A percentile compares a stretch with the other conserved stretches of the same genome.
phyloP scores from a whole-genome alignment of 2,888 invertebrate species.

The Bugulina stolonifera region DNA sequence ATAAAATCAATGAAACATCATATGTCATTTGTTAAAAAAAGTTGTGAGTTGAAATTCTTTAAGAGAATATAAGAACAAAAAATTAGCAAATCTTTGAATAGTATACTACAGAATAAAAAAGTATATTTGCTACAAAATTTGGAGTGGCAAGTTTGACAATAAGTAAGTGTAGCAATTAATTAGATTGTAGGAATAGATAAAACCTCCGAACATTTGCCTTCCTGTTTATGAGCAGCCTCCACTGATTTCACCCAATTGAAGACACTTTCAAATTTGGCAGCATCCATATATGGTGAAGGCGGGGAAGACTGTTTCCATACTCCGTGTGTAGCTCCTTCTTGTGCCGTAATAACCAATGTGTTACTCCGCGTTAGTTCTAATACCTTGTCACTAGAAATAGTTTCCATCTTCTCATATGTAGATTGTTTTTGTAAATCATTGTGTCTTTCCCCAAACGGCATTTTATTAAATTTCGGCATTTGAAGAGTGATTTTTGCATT shows the following conservation, averaged over 20 bases:
- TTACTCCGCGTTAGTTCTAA: not conserved
- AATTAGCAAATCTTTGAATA: too few species aligned
- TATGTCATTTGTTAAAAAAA: too few species aligned
- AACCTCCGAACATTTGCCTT: slow-evolving; percentile 21
- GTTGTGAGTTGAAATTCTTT: too few species aligned
- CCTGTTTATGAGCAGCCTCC: not conserved
- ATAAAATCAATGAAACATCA: too few species aligned
- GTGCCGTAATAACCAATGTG: not conserved
- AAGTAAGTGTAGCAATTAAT: too few species aligned
- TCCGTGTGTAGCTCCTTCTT: not conserved
- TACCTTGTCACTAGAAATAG: not conserved
- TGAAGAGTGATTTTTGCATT: not conserved
- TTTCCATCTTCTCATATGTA: not conserved
- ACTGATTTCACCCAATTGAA: slow-evolving; percentile 12
- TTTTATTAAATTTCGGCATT: not conserved
- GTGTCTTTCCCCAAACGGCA: not conserved
- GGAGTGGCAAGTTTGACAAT: too few species aligned
- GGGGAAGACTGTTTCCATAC: not conserved
- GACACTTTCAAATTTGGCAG: not conserved
- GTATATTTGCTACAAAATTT: too few species aligned
- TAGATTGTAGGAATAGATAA: not conserved
- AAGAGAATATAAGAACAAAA: too few species aligned
- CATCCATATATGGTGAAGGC: not conserved
- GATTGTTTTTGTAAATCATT: not conserved
- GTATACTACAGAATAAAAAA: too few species aligned